Percentiles rank a stretch among this genome's conserved stretches.
Evolutionary conservation across 2,888 invertebrate genomes (phyloP).

Genomic region (Dinocampus coccinellae): DNA sequence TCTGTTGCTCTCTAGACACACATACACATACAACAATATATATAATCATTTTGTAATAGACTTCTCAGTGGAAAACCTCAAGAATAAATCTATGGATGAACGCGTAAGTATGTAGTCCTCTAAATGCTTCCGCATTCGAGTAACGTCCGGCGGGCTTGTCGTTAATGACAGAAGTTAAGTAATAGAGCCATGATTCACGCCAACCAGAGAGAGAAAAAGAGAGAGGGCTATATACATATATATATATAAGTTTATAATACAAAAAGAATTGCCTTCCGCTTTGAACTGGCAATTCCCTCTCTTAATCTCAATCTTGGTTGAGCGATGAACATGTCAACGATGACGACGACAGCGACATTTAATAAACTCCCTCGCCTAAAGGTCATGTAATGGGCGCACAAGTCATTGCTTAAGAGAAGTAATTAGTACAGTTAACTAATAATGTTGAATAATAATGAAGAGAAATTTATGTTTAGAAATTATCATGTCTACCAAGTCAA

Average conservation of each 20-base stretch:
- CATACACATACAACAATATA: no score
- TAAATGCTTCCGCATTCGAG: constrained; percentile 37
- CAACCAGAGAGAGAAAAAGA: constrained; percentile 13
- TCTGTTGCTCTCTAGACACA: neutral
- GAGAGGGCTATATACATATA: neutral
- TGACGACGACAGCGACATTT: neutral
- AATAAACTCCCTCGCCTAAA: neutral
- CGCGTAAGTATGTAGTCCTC: constrained; percentile 32
- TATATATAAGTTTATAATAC: constrained; percentile 7
- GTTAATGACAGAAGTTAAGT: constrained; percentile 38
- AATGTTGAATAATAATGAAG: neutral
- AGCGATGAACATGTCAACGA: constrained; percentile 1
- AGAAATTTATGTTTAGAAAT: constrained; percentile 6
- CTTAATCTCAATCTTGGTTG: constrained; percentile 1
- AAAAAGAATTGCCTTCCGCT: constrained; percentile 33
- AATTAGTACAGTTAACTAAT: constrained; percentile 18
- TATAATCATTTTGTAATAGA: constrained; percentile 30
- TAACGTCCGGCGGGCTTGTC: constrained; percentile 32
- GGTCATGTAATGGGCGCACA: neutral
- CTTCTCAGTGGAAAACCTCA: constrained; percentile 24
- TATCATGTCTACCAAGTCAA: neutral
- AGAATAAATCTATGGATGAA: constrained; percentile 32
- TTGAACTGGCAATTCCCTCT: neutral
- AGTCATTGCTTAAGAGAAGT: constrained; percentile 11
- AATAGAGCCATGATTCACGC: constrained; percentile 37